Percentiles rank a stretch among this genome's conserved stretches.
Evolutionary conservation across 2,797 vertebrate species (phyloP).

Genomic region (Parauchenoglanis punctatus): DNA sequence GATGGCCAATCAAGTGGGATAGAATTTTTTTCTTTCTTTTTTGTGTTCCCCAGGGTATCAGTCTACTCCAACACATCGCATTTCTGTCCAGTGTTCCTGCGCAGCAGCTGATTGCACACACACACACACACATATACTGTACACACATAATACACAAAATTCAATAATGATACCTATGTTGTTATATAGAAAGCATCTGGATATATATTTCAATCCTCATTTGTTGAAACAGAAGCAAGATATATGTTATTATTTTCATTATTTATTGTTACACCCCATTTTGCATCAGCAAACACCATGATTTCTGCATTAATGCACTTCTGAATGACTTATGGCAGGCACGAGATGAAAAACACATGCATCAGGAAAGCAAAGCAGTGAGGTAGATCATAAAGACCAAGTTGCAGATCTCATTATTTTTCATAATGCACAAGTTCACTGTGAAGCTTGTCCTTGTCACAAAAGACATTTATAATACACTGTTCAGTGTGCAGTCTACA

Average conservation of each 20-base stretch:
- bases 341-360: conserved; percentile 50
- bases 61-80: conserved; percentile 67
- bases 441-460: conserved; percentile 40
- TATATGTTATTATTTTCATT: conserved; percentile 68
- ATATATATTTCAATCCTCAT: conserved; percentile 66
- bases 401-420: conserved; percentile 43
- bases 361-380: conserved; percentile 42
- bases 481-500: conserved; percentile 29
- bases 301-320: conserved; percentile 71
- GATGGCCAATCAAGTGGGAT: background rate
- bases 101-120: conserved; percentile 59
- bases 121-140: background rate
- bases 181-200: conserved; percentile 63
- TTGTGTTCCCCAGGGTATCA: conserved; percentile 59
- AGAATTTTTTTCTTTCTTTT: background rate
- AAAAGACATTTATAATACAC: conserved; percentile 42
- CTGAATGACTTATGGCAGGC: conserved; percentile 72
- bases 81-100: conserved; percentile 66
- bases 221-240: conserved; percentile 69
- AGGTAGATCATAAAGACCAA: conserved; percentile 43
- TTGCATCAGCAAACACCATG: conserved; percentile 72
- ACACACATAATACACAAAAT: conserved; percentile 58
- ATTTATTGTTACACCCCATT: conserved; percentile 74
- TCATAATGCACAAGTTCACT: conserved; percentile 45
- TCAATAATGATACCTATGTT: conserved; percentile 54